Evolutionary conservation across 1,140 invertebrate genomes (phyloP).

Genomic region (Zaprionus nigranus): DNA sequence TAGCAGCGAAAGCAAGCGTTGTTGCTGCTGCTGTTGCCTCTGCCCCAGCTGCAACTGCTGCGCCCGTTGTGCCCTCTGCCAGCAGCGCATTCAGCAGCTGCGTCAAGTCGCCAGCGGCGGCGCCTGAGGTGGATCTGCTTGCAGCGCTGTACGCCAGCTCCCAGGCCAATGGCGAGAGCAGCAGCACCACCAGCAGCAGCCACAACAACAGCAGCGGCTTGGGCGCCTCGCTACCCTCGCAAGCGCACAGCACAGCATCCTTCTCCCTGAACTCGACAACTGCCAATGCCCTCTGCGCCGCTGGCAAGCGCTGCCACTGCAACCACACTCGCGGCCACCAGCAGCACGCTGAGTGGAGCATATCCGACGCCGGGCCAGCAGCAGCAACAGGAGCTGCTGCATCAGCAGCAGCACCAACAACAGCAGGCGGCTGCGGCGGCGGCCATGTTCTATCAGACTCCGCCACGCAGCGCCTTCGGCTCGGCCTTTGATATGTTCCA

Average conservation of each 20-base stretch:
- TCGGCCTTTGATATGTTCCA: constrained; percentile 84
- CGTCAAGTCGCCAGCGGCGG: constrained; percentile 47
- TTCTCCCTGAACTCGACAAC: constrained; percentile 71
- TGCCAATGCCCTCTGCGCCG: constrained; percentile 43
- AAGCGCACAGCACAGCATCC: constrained; percentile 77
- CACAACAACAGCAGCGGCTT: constrained; percentile 79
- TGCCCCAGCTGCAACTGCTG: constrained; percentile 14
- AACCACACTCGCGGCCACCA: constrained; percentile 9
- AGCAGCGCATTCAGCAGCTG: constrained; percentile 77
- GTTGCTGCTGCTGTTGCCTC: constrained; percentile 3
- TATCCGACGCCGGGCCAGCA: constrained; percentile 66
- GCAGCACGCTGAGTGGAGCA: constrained; percentile 63
- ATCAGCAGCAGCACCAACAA: constrained; percentile 49
- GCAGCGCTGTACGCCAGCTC: constrained; percentile 69
- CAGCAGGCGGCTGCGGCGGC: constrained; percentile 56
- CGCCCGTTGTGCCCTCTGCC: constrained; percentile 68
- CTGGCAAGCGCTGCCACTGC: constrained; percentile 16
- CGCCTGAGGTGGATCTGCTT: constrained; percentile 62
- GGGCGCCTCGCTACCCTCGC: constrained; percentile 76
- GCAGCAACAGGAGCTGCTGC: constrained; percentile 35
- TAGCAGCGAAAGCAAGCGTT: constrained; percentile 26
- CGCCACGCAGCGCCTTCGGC: constrained; percentile 77
- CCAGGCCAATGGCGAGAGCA: constrained; percentile 41
- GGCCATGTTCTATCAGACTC: constrained; percentile 83
- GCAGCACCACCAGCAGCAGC: constrained; percentile 28